Base-by-base conservation (phyloP, 2,888 invertebrate species). In the Stenichneumon culpator region DNA sequence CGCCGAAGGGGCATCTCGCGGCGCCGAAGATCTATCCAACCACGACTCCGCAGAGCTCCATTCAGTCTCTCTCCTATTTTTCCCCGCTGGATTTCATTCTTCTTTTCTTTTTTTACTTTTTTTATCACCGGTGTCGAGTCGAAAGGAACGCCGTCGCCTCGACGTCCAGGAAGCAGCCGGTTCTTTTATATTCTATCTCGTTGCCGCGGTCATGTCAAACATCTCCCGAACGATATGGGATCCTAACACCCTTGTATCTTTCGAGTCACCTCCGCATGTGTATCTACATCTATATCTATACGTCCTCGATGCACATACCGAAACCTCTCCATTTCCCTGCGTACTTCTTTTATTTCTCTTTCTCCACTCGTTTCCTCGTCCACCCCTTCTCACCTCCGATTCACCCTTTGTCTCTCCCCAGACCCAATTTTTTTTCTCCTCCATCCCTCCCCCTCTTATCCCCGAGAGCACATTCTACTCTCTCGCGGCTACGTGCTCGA, bases 181-280 rank as follows among this genome's bases (percentile, higher is more conserved):
- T 63, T 78, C 73, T 78, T 63, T 82, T 67, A 63, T 81, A 78
- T 73, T 72, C 32, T 60, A 9, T 67, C 79, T 82, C 60, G 70
- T 75, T 19, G 39, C 57, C 67, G 36, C 67, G 75, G 79, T 57
- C 70, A 67, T 85, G 85, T 85, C 82, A 67, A 79, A 79, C 82
- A 82, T 82, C n/a, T 32, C 47, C 70, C 69, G 67, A 70, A 82
- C 57, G 75, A 67, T 75, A 60, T 70, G 78, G 54, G 57, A 77
- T 84, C 67, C 72, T 70, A 68, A 77, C 83, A 80, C 75, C 57
- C 75, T 77, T 84, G 73, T 67, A 84, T 77, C 72, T 72, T 32
- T 57, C 67, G 47, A 32, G n/a, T 69, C 78, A 16, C 63, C 32
- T 63, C 52, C 36, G 25, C 47, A 16, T 50, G 22, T 25, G 25